Evolutionary conservation across 2,113 vertebrate species (phyloP), one percentile per base, ranked within the genome.

Genomic region (Psephotus haematonotus): DNA sequence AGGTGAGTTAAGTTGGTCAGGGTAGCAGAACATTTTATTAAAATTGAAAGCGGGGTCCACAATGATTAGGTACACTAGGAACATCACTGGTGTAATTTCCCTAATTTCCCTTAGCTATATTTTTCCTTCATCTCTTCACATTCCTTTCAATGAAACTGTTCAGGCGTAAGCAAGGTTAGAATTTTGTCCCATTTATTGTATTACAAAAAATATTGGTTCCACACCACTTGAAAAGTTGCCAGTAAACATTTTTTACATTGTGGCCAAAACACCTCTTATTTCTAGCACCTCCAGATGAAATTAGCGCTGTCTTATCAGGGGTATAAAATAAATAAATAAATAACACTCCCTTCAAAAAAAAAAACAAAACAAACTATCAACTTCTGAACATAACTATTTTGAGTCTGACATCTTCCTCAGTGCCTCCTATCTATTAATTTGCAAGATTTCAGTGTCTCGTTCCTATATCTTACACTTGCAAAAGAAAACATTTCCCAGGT

Each of bases 131-230:
- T 37, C 6, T 70, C n/a, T 84, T 88, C 35, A 62, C 4, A 49
- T 72, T 64, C 62, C 19, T 52, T 91, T 75, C 29, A 90, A 11
- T 89, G 12, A 91, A 82, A 75, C 71, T 76, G 6, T 63, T 65
- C 23, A 29, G 47, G 28, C 60, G 19, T 65, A 75, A 86, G 25
- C 17, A 50, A 44, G 0, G 2, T n/a, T 72, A 55, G 43, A 77
- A 78, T 92, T 92, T 86, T 59, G 10, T 82, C 22, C 13, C 10
- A 57, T 90, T 77, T 75, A 74, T 74, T 69, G 9, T 71, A 43
- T 80, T 95, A 92, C 72, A 94, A 86, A 65, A 74, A 82, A 33
- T 10, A 83, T 29, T 94, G 82, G 90, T 95, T 96, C 95, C 80
- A 35, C 68, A 52, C 17, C 68, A 53, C 19, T 83, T 84, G 62